These are phyloP conservation scores for Sceloporus tristichus DNA, from an alignment of 2,113 vertebrate genomes.

Conservation along the genomic window DNA sequence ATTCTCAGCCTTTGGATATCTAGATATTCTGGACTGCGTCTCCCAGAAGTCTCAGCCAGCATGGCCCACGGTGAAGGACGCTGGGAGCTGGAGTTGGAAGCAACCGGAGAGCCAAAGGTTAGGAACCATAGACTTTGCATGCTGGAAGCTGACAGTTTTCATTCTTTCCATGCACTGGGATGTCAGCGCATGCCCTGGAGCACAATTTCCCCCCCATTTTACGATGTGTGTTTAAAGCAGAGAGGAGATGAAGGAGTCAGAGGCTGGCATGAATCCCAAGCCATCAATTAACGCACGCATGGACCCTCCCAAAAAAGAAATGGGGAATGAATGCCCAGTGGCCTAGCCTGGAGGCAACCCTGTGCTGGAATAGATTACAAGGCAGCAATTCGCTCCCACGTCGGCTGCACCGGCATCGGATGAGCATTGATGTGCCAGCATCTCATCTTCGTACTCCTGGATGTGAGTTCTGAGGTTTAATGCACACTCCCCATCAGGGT, in stretches of 20 bases:
- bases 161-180: neutral
- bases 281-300: neutral
- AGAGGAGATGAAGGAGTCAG: neutral
- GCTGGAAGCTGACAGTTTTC: neutral
- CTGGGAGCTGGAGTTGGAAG: no score
- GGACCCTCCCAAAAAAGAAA: neutral
- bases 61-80: no score
- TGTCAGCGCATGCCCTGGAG: neutral
- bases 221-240: neutral
- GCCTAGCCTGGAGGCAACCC: neutral
- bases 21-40: no score
- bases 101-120: no score
- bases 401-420: accelerated
- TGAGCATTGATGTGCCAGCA: no score
- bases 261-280: neutral
- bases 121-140: no score
- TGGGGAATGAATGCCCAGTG: no score
- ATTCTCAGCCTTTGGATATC: no score
- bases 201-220: neutral
- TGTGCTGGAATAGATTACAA: neutral
- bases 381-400: neutral
- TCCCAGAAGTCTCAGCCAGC: no score
- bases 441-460: no score
- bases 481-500: no score
- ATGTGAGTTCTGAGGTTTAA: no score